Percentiles rank a stretch among this genome's conserved stretches.
These are phyloP conservation scores for Ophion costatus DNA, from an alignment of 2,888 invertebrate genomes.

Conservation along the genomic window DNA sequence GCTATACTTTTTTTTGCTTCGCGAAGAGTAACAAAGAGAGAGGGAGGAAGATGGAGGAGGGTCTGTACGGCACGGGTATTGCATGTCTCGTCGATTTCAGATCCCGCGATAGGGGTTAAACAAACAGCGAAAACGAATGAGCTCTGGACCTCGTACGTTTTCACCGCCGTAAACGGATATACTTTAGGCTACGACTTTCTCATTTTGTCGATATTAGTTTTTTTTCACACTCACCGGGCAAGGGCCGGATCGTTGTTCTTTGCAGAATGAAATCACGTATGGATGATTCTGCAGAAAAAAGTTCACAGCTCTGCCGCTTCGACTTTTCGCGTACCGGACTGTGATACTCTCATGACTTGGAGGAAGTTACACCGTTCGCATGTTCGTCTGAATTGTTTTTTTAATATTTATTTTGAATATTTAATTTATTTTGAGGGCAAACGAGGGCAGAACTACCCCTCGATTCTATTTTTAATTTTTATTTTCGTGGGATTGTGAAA, in stretches of 20 bases:
- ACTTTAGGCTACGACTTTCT: conserved; percentile 6
- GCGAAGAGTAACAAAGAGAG: neutral
- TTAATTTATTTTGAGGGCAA: too few relatives aligned
- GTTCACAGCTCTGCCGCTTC: neutral
- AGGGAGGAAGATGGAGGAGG: conserved; percentile 9
- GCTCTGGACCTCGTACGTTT: neutral
- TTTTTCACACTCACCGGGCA: neutral
- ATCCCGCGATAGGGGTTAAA: conserved; percentile 18
- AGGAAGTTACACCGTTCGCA: too few relatives aligned
- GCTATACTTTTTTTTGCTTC: neutral
- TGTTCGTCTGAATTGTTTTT: too few relatives aligned
- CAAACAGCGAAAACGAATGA: conserved; percentile 18
- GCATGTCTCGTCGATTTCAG: conserved; percentile 7
- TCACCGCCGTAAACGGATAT: neutral
- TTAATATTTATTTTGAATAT: too few relatives aligned
- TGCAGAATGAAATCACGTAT: neutral
- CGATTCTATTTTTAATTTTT: too few relatives aligned
- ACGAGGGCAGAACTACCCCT: too few relatives aligned
- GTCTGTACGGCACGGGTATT: neutral
- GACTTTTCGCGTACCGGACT: too few relatives aligned
- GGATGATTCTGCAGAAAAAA: neutral
- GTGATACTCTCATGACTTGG: too few relatives aligned
- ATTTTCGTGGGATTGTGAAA: too few relatives aligned
- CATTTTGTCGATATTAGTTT: neutral
- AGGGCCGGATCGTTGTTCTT: neutral